Base-by-base conservation (phyloP, 2,113 vertebrate species). In the Pseudorectes ferrugineus region DNA sequence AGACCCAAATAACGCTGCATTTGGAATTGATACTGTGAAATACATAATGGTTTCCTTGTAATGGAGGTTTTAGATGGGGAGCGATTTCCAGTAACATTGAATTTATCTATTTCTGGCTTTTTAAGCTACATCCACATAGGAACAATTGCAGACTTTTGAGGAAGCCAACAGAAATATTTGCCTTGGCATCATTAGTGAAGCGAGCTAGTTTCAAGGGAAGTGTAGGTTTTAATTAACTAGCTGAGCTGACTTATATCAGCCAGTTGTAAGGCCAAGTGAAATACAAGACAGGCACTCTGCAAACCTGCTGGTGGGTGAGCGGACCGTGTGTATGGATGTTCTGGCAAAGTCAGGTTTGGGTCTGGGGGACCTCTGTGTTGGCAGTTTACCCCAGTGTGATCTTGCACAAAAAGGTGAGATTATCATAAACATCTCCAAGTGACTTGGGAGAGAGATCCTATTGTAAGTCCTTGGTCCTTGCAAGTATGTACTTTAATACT, bases 81-180 rank as follows among this genome's bases (percentile, higher is more conserved):
- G 73, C 65, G 66, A 79, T 96, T 98, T 98, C 96, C 97, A 97
- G 92, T 97, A 97, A 96, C 58, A 20, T 70, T 95, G 72, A 80
- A 93, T 96, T 92, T 96, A 71, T 95, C 94, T 96, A 42, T 94
- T 95, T 76, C 78, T 92, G 79, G 21, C 33, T 77, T 94, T 85
- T 93, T 58, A 88, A 92, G 71, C 90, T 95, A 72, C 93, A 78
- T 77, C 96, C 93, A 45, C 81, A 51, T 94, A 93, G 82, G 87
- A 95, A 94, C 72, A 96, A 94, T 97, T 80, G 82, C 20, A 48
- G 82, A 82, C 40, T 88, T 95, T 84, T 89, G 86, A 92, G 65
- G 58, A 91, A 92, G 96, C 97, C 97, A 96, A 89, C 91, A 97
- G 91, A 96, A 97, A 97, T 96, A 92, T 96, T 97, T 97, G 79